Percentiles rank a stretch among this genome's conserved stretches.
Evolutionary conservation across 1,140 invertebrate genomes (phyloP).

Genomic region (Meloidogyne chitwoodi): DNA sequence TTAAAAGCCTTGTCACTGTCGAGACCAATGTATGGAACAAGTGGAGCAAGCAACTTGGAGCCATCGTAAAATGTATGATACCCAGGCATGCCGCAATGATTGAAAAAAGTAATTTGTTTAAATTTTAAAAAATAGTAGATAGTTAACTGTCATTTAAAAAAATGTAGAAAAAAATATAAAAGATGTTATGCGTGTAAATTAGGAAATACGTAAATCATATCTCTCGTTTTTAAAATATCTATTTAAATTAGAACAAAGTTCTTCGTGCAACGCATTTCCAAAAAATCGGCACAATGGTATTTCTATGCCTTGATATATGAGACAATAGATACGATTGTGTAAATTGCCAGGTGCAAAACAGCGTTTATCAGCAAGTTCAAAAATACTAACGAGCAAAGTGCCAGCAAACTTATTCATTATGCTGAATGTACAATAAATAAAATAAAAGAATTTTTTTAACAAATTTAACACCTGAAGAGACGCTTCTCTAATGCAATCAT

Average conservation of each 20-base stretch:
- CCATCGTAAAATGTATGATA: slow-evolving; percentile 20
- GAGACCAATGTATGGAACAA: slow-evolving; percentile 11
- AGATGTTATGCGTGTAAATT: background rate
- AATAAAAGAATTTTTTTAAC: too few species aligned
- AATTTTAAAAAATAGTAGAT: background rate
- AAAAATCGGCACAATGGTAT: background rate
- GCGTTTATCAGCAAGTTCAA: background rate
- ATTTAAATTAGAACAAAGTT: background rate
- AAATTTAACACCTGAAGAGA: background rate
- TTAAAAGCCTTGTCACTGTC: slow-evolving; percentile 18
- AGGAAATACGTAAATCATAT: background rate
- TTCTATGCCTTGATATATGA: background rate
- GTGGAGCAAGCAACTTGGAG: slow-evolving; percentile 5
- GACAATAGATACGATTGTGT: background rate
- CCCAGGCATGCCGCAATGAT: background rate
- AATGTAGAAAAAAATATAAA: background rate
- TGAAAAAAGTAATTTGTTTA: background rate
- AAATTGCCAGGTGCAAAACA: background rate
- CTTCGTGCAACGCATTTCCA: background rate
- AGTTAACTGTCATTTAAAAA: background rate
- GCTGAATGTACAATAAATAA: background rate
- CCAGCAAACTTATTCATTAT: background rate
- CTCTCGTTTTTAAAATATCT: background rate
- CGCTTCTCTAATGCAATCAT: background rate
- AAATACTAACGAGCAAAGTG: background rate